Evolutionary conservation across 2,797 vertebrate species (phyloP).

Genomic region (Borostomias antarcticus): DNA sequence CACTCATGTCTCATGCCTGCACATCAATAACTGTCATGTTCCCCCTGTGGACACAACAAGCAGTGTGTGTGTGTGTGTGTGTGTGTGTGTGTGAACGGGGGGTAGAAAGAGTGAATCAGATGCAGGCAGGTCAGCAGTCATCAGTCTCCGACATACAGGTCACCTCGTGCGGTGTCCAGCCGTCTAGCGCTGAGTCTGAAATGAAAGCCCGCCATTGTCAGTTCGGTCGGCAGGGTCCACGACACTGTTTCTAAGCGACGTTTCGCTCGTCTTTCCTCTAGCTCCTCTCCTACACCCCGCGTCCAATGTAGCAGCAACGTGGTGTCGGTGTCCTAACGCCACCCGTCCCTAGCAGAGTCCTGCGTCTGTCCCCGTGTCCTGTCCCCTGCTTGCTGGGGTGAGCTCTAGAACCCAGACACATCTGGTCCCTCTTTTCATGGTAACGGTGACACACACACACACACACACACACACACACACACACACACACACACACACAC

Average conservation of each 20-base stretch:
- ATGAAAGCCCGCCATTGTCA: too few species aligned
- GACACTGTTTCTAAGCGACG: neutral
- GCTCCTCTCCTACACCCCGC: constrained; percentile 22
- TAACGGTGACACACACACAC: neutral
- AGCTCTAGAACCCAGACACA: constrained; percentile 46
- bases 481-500: constrained; percentile 26
- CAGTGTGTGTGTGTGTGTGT: constrained; percentile 25
- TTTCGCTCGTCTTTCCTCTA: neutral
- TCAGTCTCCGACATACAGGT: neutral
- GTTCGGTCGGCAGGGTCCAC: neutral
- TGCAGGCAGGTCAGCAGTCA: neutral
- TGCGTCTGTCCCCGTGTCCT: neutral
- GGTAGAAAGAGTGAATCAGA: neutral
- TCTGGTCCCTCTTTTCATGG: constrained; percentile 59
- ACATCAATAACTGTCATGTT: constrained; percentile 67
- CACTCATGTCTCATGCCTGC: constrained; percentile 50
- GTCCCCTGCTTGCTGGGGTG: constrained; percentile 5
- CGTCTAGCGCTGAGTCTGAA: neutral
- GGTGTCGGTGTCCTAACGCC: constrained; percentile 42
- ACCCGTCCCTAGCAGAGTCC: constrained; percentile 30
- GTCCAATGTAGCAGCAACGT: constrained; percentile 59
- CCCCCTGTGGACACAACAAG: constrained; percentile 45
- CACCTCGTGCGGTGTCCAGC: neutral
- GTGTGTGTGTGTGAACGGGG: neutral
- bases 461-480: constrained; percentile 43